These are phyloP conservation scores for Psix sp. DNA, from an alignment of 1,140 invertebrate genomes.

Conservation along the genomic window DNA sequence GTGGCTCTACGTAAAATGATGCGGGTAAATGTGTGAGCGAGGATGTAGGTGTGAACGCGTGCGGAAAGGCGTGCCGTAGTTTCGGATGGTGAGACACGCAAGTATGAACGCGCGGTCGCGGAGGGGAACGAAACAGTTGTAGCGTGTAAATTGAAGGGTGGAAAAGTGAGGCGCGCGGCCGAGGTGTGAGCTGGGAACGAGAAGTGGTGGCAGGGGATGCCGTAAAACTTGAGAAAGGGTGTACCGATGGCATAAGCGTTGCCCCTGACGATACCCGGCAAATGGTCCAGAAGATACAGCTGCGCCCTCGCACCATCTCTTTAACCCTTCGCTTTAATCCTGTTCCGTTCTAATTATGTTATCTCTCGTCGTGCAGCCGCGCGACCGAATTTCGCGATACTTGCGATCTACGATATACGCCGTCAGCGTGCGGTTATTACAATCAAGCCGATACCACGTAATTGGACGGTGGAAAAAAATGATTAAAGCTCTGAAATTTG, in stretches of 20 bases:
- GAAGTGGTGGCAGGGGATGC: constrained; percentile 17
- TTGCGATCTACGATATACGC: constrained; percentile 5
- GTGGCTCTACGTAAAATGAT: constrained; percentile 21
- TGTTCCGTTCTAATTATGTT: constrained; percentile 48
- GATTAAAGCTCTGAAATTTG: not conserved
- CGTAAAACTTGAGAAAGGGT: constrained; percentile 59
- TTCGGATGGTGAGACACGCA: constrained; percentile 49
- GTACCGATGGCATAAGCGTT: constrained; percentile 38
- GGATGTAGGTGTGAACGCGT: constrained; percentile 10
- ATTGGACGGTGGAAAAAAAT: not conserved
- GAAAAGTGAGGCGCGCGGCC: constrained; percentile 47
- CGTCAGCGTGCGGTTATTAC: constrained; percentile 1
- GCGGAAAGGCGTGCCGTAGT: constrained; percentile 44
- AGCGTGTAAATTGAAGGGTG: constrained; percentile 67
- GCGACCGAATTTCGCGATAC: constrained; percentile 27
- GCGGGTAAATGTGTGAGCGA: constrained; percentile 1
- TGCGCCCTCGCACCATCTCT: constrained; percentile 52
- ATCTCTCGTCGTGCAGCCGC: constrained; percentile 31
- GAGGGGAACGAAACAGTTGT: constrained; percentile 57
- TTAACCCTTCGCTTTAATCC: constrained; percentile 45
- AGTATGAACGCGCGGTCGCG: constrained; percentile 32
- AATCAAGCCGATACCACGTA: constrained; percentile 13
- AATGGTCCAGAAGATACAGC: constrained; percentile 66
- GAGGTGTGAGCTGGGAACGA: constrained; percentile 21
- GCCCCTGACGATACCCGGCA: constrained; percentile 49